phyloP scores from a whole-genome alignment of 2,888 invertebrate genomes.

The Loripinus fragilis region DNA sequence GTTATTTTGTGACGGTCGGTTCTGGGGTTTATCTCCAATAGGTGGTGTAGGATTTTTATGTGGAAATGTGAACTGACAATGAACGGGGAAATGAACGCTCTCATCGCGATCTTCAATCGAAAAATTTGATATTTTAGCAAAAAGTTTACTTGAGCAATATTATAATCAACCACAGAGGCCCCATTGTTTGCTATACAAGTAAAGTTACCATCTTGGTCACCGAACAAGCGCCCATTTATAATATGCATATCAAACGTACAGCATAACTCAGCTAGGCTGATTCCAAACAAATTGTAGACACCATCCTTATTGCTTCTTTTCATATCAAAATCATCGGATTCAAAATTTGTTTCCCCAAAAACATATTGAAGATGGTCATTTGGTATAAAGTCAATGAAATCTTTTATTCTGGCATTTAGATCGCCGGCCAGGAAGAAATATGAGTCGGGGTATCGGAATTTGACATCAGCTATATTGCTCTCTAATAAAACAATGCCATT shows the following conservation, averaged over 20 bases:
- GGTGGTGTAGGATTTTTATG: neutral
- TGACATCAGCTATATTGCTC: constrained; percentile 27
- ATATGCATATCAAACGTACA: constrained; percentile 29
- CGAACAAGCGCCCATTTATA: constrained; percentile 23
- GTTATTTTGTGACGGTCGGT: neutral
- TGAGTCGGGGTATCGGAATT: constrained; percentile 20
- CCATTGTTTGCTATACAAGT: constrained; percentile 29
- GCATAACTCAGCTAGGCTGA: constrained; percentile 26
- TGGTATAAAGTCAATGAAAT: constrained; percentile 33
- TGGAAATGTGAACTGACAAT: constrained; percentile 1
- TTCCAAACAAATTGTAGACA: constrained; percentile 23
- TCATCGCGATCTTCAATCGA: constrained; percentile 21
- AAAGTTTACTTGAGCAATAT: constrained; percentile 30
- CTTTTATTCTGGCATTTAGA: constrained; percentile 35
- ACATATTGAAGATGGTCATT: constrained; percentile 26
- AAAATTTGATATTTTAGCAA: constrained; percentile 23
- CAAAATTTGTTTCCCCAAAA: constrained; percentile 26
- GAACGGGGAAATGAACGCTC: constrained; percentile 28
- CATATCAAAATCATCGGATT: constrained; percentile 23
- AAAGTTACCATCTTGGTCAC: constrained; percentile 18
- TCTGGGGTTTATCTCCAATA: neutral
- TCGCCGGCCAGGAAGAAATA: constrained; percentile 40
- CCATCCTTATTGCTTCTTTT: constrained; percentile 27
- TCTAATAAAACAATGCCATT: constrained; percentile 34
- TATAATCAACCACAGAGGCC: constrained; percentile 34